Conservation (phyloP, 2,888 invertebrate species). For the Hypselothyrea guttata region DNA sequence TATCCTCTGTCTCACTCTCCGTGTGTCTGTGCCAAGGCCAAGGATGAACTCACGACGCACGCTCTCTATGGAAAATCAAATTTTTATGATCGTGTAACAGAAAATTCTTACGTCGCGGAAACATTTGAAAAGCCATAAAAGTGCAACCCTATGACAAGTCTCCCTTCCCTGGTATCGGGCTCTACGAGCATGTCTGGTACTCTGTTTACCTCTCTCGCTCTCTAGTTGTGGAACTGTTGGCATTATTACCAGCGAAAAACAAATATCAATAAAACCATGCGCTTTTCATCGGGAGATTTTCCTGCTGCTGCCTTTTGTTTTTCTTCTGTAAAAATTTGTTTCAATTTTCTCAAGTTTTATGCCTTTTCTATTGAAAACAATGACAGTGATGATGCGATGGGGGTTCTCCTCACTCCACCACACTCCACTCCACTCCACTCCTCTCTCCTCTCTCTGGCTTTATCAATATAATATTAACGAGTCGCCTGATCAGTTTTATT, state of each 20-base stretch:
- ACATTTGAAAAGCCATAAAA: slow-evolving; percentile 77
- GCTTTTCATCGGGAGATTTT: slow-evolving; percentile 61
- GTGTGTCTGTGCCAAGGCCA: slow-evolving; percentile 62
- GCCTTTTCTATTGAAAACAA: slow-evolving; percentile 75
- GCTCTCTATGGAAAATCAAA: slow-evolving; percentile 66
- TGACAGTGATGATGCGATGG: slow-evolving; percentile 46
- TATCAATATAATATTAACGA: slow-evolving; percentile 52
- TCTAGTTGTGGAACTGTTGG: slow-evolving; percentile 38
- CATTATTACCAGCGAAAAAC: slow-evolving; percentile 67
- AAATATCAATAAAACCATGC: slow-evolving; percentile 68
- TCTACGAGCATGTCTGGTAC: too few species aligned
- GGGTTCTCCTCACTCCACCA: not conserved
- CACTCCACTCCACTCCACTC: not conserved
- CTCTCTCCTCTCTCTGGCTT: slow-evolving; percentile 10
- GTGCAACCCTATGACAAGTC: slow-evolving; percentile 61
- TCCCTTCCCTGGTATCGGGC: not conserved
- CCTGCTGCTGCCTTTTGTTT: slow-evolving; percentile 45
- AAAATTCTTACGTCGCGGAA: slow-evolving; percentile 59
- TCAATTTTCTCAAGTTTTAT: slow-evolving; percentile 73
- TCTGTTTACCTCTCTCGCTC: not conserved
- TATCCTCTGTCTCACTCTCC: not conserved
- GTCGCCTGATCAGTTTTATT: slow-evolving; percentile 19
- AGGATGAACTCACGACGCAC: slow-evolving; percentile 49
- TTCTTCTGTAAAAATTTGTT: slow-evolving; percentile 62
- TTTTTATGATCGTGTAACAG: slow-evolving; percentile 60